Conservation (phyloP, 1,140 invertebrate species). For the Dendroctonus valens region DNA sequence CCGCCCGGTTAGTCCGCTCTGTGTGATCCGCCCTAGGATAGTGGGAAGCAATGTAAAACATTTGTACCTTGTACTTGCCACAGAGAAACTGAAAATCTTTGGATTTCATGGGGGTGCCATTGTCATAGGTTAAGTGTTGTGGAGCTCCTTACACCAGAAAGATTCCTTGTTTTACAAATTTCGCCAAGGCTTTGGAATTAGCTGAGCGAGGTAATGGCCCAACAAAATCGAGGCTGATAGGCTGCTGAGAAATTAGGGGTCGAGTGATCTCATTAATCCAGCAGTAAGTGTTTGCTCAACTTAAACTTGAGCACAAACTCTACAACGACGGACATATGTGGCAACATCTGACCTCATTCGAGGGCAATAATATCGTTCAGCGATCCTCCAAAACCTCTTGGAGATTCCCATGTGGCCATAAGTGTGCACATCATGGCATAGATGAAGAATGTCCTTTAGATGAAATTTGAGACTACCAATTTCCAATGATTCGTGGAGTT, state of each 20-base stretch:
- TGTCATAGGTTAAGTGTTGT: too few species aligned
- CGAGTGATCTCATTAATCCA: slow-evolving; percentile 39
- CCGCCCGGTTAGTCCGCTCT: too few species aligned
- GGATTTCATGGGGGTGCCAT: too few species aligned
- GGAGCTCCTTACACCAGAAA: too few species aligned
- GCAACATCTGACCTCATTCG: slow-evolving; percentile 39
- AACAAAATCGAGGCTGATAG: slow-evolving; percentile 42
- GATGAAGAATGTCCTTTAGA: slow-evolving; percentile 11
- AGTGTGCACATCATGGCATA: slow-evolving; percentile 21
- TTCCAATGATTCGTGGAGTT: slow-evolving; percentile 24
- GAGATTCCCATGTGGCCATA: slow-evolving; percentile 38
- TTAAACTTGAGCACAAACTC: slow-evolving; percentile 39
- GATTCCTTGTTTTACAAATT: too few species aligned
- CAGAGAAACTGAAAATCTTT: too few species aligned
- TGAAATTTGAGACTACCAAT: slow-evolving; percentile 27
- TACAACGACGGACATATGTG: slow-evolving; percentile 38
- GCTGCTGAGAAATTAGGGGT: slow-evolving; percentile 22
- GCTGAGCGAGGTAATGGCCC: too few species aligned
- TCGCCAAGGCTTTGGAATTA: too few species aligned
- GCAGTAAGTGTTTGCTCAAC: slow-evolving; percentile 33
- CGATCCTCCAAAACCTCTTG: slow-evolving; percentile 38
- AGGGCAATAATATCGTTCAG: slow-evolving; percentile 42
- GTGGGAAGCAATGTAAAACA: too few species aligned
- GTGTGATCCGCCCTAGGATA: too few species aligned
- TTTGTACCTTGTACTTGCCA: too few species aligned